Conservation (phyloP, 2,888 invertebrate species). For the Rhyacophila evoluta region DNA sequence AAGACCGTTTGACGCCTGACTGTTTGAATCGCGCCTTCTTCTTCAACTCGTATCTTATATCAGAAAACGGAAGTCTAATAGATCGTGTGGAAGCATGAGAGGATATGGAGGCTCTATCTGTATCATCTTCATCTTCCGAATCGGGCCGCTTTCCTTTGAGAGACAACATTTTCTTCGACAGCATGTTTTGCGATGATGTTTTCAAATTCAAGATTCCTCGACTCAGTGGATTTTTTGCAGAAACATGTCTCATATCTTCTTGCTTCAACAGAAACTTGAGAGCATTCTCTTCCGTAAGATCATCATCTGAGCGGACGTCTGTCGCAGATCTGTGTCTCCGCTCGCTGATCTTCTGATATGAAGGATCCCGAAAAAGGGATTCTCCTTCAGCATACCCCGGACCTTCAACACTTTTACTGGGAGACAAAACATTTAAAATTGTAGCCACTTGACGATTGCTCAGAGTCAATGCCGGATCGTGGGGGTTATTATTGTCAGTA, state of each 20-base stretch:
- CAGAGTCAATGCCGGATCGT: conserved; percentile 37
- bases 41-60: conserved; percentile 65
- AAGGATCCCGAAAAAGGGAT: too few relatives aligned
- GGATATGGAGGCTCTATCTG: conserved; percentile 66
- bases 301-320: conserved; percentile 56
- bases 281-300: conserved; percentile 61
- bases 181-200: conserved; percentile 71
- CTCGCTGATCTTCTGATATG: too few relatives aligned
- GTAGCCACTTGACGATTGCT: conserved; percentile 43
- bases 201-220: conserved; percentile 73
- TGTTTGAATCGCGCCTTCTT: conserved; percentile 65
- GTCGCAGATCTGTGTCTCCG: conserved; percentile 10
- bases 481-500: conserved; percentile 60
- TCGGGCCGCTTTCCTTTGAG: conserved; percentile 71
- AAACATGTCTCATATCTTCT: conserved; percentile 72
- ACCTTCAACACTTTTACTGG: conserved; percentile 28
- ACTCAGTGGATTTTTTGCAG: conserved; percentile 56
- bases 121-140: conserved; percentile 66
- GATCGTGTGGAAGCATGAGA: conserved; percentile 69
- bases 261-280: conserved; percentile 63
- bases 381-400: too few relatives aligned
- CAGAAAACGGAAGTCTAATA: conserved; percentile 62
- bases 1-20: conserved; percentile 61
- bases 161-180: conserved; percentile 74
- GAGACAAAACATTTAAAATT: conserved; percentile 48